These are phyloP conservation scores for Chamaetylas fuelleborni DNA, from an alignment of 2,113 vertebrate genomes.

Conservation along the genomic window DNA sequence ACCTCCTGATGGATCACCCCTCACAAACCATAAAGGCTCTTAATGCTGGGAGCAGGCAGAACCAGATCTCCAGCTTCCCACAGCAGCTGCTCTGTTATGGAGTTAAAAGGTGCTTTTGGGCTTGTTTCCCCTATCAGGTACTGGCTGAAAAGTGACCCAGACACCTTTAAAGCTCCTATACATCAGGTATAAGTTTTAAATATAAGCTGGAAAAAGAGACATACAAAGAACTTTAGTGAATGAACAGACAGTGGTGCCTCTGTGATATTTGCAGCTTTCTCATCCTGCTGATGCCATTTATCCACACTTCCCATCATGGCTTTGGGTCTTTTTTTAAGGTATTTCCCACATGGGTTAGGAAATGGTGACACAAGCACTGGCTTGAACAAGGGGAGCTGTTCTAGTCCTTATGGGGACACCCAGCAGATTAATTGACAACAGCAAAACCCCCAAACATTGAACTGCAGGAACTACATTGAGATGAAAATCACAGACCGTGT, in stretches of 20 bases:
- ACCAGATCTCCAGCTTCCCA: background rate
- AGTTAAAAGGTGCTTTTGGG: background rate
- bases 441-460: background rate
- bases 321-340: background rate
- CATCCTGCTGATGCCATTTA: background rate
- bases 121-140: background rate
- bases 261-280: background rate
- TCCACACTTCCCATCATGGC: background rate
- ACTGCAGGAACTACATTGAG: background rate
- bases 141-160: background rate
- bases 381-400: background rate
- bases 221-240: background rate
- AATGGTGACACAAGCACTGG: background rate
- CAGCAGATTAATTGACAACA: background rate
- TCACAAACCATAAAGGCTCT: slow-evolving; percentile 44
- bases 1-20: slow-evolving; percentile 39
- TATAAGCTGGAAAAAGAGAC: background rate
- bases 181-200: background rate
- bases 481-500: background rate
- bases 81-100: background rate
- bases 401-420: background rate
- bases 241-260: background rate
- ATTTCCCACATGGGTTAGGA: background rate
- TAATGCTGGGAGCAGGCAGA: background rate
- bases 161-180: background rate